A percentile compares a stretch with the other conserved stretches of the same genome.
Evolutionary conservation across 1,140 invertebrate species (phyloP).

Genomic region (Zaprionus kolodkinae): DNA sequence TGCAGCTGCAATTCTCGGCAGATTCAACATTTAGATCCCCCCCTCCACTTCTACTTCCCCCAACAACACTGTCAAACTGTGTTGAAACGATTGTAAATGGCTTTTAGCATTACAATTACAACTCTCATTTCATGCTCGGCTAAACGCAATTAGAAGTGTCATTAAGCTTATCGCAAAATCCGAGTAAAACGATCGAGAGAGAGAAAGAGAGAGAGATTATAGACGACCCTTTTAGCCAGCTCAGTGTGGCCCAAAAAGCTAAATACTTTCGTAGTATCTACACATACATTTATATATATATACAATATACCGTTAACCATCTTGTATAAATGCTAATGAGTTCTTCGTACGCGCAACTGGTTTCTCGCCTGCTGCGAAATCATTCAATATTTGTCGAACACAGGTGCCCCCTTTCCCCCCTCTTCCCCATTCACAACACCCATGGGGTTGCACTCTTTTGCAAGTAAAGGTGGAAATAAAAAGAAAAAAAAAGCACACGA

Average conservation of each 20-base stretch:
- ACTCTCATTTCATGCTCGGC: conserved; percentile 46
- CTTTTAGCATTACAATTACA: conserved; percentile 33
- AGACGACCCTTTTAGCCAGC: conserved; percentile 14
- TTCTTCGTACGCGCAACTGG: conserved; percentile 36
- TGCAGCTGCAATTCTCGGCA: conserved; percentile 15
- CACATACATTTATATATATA: background rate
- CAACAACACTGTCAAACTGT: background rate
- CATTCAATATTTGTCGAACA: conserved; percentile 32
- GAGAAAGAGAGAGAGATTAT: background rate
- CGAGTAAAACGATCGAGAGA: conserved; percentile 6
- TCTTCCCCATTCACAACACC: no score
- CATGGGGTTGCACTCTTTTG: conserved; percentile 7
- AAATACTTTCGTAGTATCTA: background rate
- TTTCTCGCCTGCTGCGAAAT: conserved; percentile 6
- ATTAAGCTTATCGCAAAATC: conserved; percentile 45
- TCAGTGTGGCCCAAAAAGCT: conserved; percentile 7
- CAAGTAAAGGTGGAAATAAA: background rate
- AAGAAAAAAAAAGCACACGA: background rate
- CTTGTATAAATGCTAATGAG: conserved; percentile 38
- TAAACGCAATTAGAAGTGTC: conserved; percentile 43
- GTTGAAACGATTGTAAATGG: background rate
- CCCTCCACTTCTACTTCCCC: no score
- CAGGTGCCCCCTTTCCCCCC: background rate
- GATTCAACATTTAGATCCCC: conserved; percentile 13
- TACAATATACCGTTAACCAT: background rate